A percentile compares a stretch with the other conserved stretches of the same genome.
phyloP scores from a whole-genome alignment of 2,113 vertebrate species.

The Ceratotherium simum region DNA sequence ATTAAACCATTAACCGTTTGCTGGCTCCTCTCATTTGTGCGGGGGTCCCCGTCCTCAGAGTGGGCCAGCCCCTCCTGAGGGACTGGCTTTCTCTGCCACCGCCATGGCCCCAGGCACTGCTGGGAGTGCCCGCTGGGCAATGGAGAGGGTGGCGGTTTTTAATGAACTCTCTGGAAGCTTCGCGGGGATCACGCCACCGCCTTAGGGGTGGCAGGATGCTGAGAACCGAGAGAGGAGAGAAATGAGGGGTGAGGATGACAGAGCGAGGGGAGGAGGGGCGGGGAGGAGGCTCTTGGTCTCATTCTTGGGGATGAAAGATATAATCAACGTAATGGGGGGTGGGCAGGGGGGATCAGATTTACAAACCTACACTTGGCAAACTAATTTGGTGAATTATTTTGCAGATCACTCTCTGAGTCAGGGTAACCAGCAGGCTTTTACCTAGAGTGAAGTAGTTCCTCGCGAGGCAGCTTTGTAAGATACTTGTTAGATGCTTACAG shows the following conservation, averaged over 20 bases:
- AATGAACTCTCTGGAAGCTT: slow-evolving; percentile 69
- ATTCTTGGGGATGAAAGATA: slow-evolving; percentile 84
- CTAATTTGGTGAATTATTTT: slow-evolving; percentile 86
- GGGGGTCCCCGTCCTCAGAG: not conserved
- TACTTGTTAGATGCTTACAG: slow-evolving; percentile 45
- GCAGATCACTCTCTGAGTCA: slow-evolving; percentile 85
- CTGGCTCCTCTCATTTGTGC: slow-evolving; percentile 80
- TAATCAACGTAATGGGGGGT: slow-evolving; percentile 70
- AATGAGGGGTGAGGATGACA: slow-evolving; percentile 73
- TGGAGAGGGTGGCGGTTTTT: slow-evolving; percentile 61
- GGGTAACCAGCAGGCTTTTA: slow-evolving; percentile 79
- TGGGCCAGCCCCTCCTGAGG: not conserved
- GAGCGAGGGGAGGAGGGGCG: slow-evolving; percentile 72
- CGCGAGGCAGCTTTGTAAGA: slow-evolving; percentile 54
- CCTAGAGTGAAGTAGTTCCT: slow-evolving; percentile 75
- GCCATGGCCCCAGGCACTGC: slow-evolving; percentile 66
- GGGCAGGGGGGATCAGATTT: slow-evolving; percentile 50
- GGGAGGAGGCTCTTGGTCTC: slow-evolving; percentile 76
- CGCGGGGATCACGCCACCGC: slow-evolving; percentile 7
- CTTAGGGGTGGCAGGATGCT: slow-evolving; percentile 56
- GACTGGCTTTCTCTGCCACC: not conserved
- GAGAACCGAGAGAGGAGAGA: not conserved
- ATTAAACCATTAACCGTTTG: slow-evolving; percentile 96
- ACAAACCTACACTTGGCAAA: slow-evolving; percentile 81
- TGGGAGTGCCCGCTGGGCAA: slow-evolving; percentile 23